These are phyloP conservation scores for Trichomalopsis sarcophagae DNA, from an alignment of 1,140 invertebrate genomes.

Conservation along the genomic window DNA sequence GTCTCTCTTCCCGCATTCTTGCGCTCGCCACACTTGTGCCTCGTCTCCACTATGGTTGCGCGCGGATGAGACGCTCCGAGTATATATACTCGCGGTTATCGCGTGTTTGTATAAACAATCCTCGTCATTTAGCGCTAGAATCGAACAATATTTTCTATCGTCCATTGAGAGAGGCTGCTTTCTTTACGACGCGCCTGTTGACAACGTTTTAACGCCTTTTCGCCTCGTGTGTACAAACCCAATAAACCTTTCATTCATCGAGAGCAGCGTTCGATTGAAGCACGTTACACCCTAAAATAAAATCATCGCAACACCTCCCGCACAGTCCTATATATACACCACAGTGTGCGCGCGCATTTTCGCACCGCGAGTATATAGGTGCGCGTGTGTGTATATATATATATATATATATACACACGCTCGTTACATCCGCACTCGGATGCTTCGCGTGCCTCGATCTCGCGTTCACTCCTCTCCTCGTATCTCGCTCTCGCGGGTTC, in stretches of 20 bases:
- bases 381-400: too few species aligned
- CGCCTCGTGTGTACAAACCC: too few species aligned
- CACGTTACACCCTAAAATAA: neutral
- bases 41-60: neutral
- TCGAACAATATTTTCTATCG: neutral
- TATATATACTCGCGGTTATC: neutral
- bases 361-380: neutral
- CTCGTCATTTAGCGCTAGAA: neutral
- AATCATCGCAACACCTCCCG: neutral
- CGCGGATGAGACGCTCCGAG: neutral
- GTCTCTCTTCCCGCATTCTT: conserved; percentile 6
- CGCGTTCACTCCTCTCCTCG: neutral
- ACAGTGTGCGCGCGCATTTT: conserved; percentile 19
- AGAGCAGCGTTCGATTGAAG: neutral
- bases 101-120: neutral
- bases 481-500: neutral
- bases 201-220: neutral
- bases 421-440: neutral
- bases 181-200: neutral
- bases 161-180: neutral
- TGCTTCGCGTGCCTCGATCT: conserved; percentile 3
- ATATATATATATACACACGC: neutral
- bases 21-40: neutral
- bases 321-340: neutral
- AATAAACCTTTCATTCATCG: neutral